A percentile compares a stretch with the other conserved stretches of the same genome.
phyloP scores from a whole-genome alignment of 2,113 vertebrate species.

The Phoxinus phoxinus region DNA sequence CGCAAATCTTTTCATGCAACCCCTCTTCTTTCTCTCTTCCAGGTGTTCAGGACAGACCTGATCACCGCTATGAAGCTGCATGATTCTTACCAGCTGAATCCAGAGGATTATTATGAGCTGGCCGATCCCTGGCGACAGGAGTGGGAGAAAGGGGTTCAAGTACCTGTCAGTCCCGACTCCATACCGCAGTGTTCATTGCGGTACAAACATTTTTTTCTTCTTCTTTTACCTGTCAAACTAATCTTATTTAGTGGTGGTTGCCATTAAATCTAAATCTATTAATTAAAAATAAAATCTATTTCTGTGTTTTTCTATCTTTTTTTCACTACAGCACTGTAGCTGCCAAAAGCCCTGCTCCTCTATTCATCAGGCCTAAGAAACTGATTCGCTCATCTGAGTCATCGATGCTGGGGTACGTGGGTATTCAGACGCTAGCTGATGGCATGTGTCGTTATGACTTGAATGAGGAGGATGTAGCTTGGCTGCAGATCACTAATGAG shows the following conservation, averaged over 20 bases:
- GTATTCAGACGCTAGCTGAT: slow-evolving; percentile 87
- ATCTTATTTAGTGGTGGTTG: not conserved
- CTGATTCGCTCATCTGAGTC: slow-evolving; percentile 85
- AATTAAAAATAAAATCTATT: too few relatives aligned
- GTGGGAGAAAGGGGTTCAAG: slow-evolving; percentile 99
- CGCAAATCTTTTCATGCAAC: not conserved
- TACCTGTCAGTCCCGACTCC: slow-evolving; percentile 93
- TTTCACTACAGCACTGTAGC: slow-evolving; percentile 75
- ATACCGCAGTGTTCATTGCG: slow-evolving; percentile 88
- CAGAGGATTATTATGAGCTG: slow-evolving; percentile 92
- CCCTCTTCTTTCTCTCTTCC: not conserved
- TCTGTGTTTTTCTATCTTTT: too few relatives aligned
- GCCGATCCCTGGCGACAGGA: slow-evolving; percentile 97
- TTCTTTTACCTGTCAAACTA: not conserved
- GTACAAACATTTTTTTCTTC: slow-evolving; percentile 70
- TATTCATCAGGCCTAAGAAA: slow-evolving; percentile 89
- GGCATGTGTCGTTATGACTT: slow-evolving; percentile 91
- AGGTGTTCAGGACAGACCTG: slow-evolving; percentile 98
- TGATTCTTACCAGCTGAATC: slow-evolving; percentile 92
- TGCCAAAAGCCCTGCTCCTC: slow-evolving; percentile 81
- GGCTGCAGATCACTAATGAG: slow-evolving; percentile 87
- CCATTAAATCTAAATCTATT: not conserved
- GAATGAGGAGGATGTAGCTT: slow-evolving; percentile 87
- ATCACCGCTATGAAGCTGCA: slow-evolving; percentile 99
- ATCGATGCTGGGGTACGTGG: slow-evolving; percentile 86